Conservation (phyloP, 2,113 vertebrate species). For the Calyptommatus sinebrachiatus region DNA sequence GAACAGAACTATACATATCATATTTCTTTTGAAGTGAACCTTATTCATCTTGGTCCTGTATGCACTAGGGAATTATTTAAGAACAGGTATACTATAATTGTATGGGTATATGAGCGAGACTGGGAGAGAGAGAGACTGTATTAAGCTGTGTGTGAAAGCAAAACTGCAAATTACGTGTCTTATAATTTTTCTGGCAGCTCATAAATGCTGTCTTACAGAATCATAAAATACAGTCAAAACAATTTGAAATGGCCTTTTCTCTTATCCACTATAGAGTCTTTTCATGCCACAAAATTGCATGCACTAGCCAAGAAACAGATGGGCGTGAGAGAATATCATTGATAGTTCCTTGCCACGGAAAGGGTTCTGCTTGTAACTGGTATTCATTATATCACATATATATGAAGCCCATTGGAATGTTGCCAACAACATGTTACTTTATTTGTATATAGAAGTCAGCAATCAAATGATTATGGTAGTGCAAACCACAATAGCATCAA, state of each 20-base stretch:
- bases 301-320: constrained; percentile 20
- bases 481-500: no score
- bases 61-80: not conserved
- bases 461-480: not conserved
- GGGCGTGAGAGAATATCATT: constrained; percentile 17
- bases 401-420: not conserved
- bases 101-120: not conserved
- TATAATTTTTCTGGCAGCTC: constrained; percentile 48
- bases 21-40: no score
- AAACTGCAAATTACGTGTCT: constrained; percentile 57
- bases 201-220: constrained; percentile 47
- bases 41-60: not conserved
- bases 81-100: not conserved
- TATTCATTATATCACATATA: constrained; percentile 20
- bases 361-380: not conserved
- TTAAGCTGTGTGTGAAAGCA: constrained; percentile 61
- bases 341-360: constrained; percentile 4
- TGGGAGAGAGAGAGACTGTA: constrained; percentile 20
- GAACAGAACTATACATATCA: not conserved
- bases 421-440: constrained; percentile 36
- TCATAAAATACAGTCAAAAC: constrained; percentile 54
- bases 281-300: constrained; percentile 40
- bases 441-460: constrained; percentile 28
- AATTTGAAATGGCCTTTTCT: constrained; percentile 53
- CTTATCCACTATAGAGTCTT: constrained; percentile 46